Conservation (phyloP, 1,140 invertebrate genomes). For the Drosophila kurseongensis region DNA sequence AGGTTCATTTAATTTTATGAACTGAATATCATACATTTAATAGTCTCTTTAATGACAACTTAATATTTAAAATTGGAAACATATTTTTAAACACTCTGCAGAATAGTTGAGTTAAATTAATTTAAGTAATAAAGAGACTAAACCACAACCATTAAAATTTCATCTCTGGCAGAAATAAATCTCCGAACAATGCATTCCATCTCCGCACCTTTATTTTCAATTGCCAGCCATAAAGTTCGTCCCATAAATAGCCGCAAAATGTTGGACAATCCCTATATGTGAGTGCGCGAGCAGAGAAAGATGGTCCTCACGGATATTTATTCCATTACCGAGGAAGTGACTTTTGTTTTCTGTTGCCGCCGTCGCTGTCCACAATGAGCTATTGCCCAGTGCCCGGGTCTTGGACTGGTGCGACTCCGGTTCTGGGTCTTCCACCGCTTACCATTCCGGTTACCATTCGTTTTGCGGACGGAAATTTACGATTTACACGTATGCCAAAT, state of each 20-base stretch:
- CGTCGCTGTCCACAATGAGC: conserved; percentile 41
- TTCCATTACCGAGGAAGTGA: conserved; percentile 49
- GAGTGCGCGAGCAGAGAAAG: conserved; percentile 9
- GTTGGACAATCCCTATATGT: conserved; percentile 36
- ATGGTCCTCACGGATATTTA: conserved; percentile 47
- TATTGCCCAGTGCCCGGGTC: conserved; percentile 26
- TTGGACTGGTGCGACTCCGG: not conserved
- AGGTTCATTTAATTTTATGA: too few species aligned
- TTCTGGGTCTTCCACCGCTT: not conserved
- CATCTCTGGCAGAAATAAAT: conserved; percentile 29
- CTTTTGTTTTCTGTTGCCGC: conserved; percentile 46
- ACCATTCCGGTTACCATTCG: conserved; percentile 55
- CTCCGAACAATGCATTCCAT: conserved; percentile 3
- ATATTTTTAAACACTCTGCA: too few species aligned
- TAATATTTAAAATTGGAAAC: not conserved
- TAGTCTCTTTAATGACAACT: not conserved
- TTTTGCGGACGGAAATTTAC: conserved; percentile 75
- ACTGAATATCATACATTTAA: not conserved
- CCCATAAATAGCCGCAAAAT: conserved; percentile 52
- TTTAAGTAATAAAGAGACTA: not conserved
- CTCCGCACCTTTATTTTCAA: conserved; percentile 30
- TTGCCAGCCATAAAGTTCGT: conserved; percentile 38
- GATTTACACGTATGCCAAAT: conserved; percentile 79
- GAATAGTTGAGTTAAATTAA: not conserved
- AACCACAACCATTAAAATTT: conserved; percentile 10